These are phyloP conservation scores for Silurus meridionalis DNA, from an alignment of 2,113 vertebrate genomes.

Conservation along the genomic window DNA sequence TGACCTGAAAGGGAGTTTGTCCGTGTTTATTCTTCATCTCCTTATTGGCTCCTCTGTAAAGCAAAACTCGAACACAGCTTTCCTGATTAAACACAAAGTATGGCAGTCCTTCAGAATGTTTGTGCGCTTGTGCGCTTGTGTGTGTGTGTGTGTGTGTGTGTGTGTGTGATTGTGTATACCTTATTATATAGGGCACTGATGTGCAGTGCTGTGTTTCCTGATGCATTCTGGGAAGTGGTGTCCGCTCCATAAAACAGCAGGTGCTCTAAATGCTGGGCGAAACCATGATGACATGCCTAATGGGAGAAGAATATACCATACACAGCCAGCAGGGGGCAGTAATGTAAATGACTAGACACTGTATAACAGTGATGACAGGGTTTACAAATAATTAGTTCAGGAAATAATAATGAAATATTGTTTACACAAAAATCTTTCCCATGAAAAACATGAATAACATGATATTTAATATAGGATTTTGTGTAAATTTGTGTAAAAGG, in stretches of 20 bases:
- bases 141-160: background rate
- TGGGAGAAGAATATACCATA: background rate
- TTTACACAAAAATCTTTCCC: no score
- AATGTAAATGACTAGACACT: background rate
- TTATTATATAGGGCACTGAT: conserved; percentile 92
- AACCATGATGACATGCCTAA: conserved; percentile 81
- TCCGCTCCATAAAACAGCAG: conserved; percentile 91
- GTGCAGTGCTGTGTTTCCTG: conserved; percentile 88
- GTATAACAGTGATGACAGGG: background rate
- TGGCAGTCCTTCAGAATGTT: background rate
- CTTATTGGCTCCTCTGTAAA: conserved; percentile 86
- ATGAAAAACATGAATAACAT: no score
- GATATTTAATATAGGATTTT: no score
- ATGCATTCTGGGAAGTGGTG: conserved; percentile 84
- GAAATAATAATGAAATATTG: background rate
- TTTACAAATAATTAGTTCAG: background rate
- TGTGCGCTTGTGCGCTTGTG: background rate
- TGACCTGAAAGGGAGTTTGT: conserved; percentile 90
- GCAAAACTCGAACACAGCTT: conserved; percentile 84
- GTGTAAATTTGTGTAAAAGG: no score
- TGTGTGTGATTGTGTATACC: conserved; percentile 62
- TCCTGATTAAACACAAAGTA: conserved; percentile 72
- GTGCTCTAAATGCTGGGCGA: conserved; percentile 90
- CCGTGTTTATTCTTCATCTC: conserved; percentile 88
- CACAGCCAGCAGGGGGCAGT: background rate